Evolutionary conservation across 2,797 vertebrate genomes (phyloP), one percentile per base, ranked within the genome.

Genomic region (Distichodus sexfasciatus): DNA sequence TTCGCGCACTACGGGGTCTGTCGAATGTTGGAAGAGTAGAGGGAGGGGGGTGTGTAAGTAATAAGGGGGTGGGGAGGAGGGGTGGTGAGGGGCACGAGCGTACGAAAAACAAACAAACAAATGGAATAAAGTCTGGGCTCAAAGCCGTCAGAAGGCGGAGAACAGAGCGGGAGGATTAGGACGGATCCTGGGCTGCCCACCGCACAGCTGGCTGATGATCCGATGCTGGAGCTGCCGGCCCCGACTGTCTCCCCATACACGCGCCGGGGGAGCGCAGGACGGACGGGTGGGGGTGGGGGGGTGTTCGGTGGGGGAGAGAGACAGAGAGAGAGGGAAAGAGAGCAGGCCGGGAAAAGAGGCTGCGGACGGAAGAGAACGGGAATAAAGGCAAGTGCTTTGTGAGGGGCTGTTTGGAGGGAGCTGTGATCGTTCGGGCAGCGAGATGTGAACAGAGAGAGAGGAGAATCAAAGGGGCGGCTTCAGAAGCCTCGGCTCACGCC

Each of bases 181-280:
- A 86, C 83, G 87, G 88, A 92, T 91, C 90, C 91, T 85, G 83
- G 79, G 86, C 88, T 90, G 90, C 89, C 90, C 89, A 89, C 87
- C 83, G 87, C 91, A 91, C 91, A 92, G 91, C 91, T 92, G 91
- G 91, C 90, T 91, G 89, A 90, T 91, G 89, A 92, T 92, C 91
- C 91, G 84, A 87, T 88, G 84, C 87, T 90, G 89, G 89, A 92
- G 88, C 86, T 58, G 82, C 79, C 43, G 83, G 70, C 61, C 69
- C 76, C 59, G 36, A 55, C 76, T 58, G 62, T 59, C 70, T 86
- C 82, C 83, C 79, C 73, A 87, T 83, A 87, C 89, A 90, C 86
- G 88, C 85, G 87, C 86, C 83, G 54, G 81, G 88, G 87, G 89
- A 88, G 81, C 82, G 79, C 69, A 81, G 79, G 82, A 70, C 79